These are phyloP conservation scores for Podotricha telesiphe DNA, from an alignment of 2,888 invertebrate genomes.

Conservation along the genomic window DNA sequence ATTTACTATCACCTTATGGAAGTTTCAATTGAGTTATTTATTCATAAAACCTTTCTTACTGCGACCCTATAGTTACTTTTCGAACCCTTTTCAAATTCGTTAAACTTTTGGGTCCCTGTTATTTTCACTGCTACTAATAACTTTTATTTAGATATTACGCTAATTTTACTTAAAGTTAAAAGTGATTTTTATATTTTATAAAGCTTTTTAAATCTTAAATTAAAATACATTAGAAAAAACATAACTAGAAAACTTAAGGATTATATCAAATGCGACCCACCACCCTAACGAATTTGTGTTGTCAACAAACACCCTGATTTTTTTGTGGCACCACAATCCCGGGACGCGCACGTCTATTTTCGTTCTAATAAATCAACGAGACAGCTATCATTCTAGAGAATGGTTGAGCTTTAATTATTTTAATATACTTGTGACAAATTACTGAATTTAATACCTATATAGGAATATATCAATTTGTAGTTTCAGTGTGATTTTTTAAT, in stretches of 20 bases:
- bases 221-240: background rate
- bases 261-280: constrained; percentile 6
- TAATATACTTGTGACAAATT: constrained; percentile 13
- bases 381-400: constrained; percentile 59
- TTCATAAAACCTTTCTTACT: constrained; percentile 35
- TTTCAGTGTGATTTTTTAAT: no score
- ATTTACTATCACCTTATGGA: constrained; percentile 54
- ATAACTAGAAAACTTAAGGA: background rate
- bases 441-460: no score
- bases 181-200: no score
- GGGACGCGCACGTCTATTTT: constrained; percentile 62
- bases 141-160: background rate
- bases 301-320: constrained; percentile 77
- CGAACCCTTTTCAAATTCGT: constrained; percentile 14
- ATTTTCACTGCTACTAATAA: background rate
- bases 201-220: no score
- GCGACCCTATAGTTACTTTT: constrained; percentile 30
- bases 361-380: constrained; percentile 73
- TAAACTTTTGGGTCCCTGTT: constrained; percentile 18
- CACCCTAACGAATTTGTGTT: constrained; percentile 55
- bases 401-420: constrained; percentile 44
- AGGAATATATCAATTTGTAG: no score
- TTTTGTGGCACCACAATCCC: constrained; percentile 63
- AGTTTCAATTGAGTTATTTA: constrained; percentile 53
- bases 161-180: no score